Percentiles rank a stretch among this genome's conserved stretches.
Conservation (phyloP, 2,888 invertebrate genomes). For the Eucriotettix oculatus region DNA sequence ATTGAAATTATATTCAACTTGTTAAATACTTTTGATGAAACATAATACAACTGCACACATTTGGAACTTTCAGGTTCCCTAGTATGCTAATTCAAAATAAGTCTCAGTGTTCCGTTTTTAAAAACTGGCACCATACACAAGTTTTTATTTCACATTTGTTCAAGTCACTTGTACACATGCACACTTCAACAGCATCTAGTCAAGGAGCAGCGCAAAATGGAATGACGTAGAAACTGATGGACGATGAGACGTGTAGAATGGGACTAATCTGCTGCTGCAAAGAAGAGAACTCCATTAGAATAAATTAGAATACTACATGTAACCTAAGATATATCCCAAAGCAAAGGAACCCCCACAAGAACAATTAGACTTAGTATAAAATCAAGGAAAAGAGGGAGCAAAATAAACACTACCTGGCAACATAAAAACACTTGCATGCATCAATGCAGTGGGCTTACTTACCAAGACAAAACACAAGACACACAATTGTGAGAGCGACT, state of each 20-base stretch:
- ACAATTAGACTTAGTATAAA: conserved; percentile 8
- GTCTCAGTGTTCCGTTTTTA: too few species aligned
- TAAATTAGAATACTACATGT: not conserved
- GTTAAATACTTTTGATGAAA: too few species aligned
- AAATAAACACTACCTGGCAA: not conserved
- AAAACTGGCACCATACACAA: too few species aligned
- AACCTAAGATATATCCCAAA: conserved; percentile 1
- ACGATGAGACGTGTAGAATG: conserved; percentile 6
- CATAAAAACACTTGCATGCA: not conserved
- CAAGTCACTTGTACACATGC: not conserved
- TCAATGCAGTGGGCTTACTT: conserved; percentile 10
- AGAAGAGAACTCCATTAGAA: not conserved
- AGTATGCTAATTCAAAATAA: too few species aligned
- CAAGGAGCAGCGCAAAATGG: conserved; percentile 3
- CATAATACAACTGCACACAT: too few species aligned
- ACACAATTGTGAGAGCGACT: conserved; percentile 15
- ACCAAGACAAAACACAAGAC: conserved; percentile 15
- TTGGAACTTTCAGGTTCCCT: too few species aligned
- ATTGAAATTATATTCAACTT: too few species aligned
- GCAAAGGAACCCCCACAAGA: not conserved
- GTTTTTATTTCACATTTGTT: not conserved
- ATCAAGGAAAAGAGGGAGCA: conserved; percentile 1
- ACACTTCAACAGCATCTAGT: not conserved
- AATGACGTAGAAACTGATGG: conserved; percentile 7
- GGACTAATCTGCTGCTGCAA: conserved; percentile 13